Base-by-base conservation (phyloP, 1,140 invertebrate species). In the Archivesica marissinica region DNA sequence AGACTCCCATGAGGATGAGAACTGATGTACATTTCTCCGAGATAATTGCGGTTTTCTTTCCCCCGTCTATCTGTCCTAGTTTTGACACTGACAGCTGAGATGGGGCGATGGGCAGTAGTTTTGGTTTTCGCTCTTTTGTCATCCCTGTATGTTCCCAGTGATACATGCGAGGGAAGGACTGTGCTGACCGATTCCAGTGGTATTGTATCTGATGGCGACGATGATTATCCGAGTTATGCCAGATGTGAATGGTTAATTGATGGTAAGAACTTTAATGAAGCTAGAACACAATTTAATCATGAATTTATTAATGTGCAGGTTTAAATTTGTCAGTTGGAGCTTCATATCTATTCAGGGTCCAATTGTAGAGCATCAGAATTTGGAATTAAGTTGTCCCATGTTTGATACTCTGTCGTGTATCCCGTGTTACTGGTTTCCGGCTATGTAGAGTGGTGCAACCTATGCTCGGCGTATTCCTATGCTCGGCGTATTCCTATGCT, bases 231-330 rank as follows among this genome's bases (percentile, higher is more conserved):
- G 64, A 96, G 97, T 94, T 97, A 98, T 93, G 97, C 97, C 74
- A 97, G 98, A 91, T 99, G 98, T 94, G 97, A 99, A 95, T 99
- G 98, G 98, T 96, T 99, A 47, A 98, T 99, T 89, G 97, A 97
- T 95, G 96, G 96, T 96, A 93, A 90, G 90, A 89, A 11, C n/a
- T n/a, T n/a, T n/a, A n/a, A n/a, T n/a, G n/a, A n/a, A n/a, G n/a
- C n/a, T n/a, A n/a, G n/a, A n/a, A n/a, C n/a, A n/a, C n/a, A n/a
- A n/a, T n/a, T n/a, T n/a, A n/a, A n/a, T n/a, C n/a, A n/a, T n/a
- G n/a, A n/a, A n/a, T n/a, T n/a, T n/a, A n/a, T n/a, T n/a, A n/a
- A n/a, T n/a, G n/a, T n/a, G n/a, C n/a, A n/a, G n/a, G n/a, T n/a
- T n/a, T n/a, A n/a, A n/a, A n/a, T n/a, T n/a, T n/a, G n/a, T n/a